Percentiles rank a stretch among this genome's conserved stretches.
These are phyloP conservation scores for Pristionchus fissidentatus DNA, from an alignment of 2,888 invertebrate genomes.

Conservation along the genomic window DNA sequence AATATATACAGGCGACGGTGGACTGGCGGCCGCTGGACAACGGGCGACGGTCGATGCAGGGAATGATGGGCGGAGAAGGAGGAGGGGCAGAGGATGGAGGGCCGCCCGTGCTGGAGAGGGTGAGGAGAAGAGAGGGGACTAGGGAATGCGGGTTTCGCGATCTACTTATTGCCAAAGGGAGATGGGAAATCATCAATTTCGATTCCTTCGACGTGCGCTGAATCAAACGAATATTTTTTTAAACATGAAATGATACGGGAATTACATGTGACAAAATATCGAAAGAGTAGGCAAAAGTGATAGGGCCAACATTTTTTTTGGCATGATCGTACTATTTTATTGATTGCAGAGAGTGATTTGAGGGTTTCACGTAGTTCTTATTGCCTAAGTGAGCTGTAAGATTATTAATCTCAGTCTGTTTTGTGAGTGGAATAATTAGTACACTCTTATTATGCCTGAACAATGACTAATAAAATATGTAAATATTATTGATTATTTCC, in stretches of 20 bases:
- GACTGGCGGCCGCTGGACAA: conserved; percentile 44
- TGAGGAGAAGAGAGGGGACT: neutral
- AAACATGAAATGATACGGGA: too few species aligned
- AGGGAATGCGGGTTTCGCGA: neutral
- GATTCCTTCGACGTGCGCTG: neutral
- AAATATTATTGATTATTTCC: neutral
- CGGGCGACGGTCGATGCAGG: neutral
- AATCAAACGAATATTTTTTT: too few species aligned
- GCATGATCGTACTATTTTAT: too few species aligned
- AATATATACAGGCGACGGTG: conserved; percentile 41
- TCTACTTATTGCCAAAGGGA: neutral
- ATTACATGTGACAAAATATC: too few species aligned
- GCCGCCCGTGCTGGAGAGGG: neutral
- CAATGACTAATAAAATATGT: neutral
- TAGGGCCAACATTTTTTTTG: too few species aligned
- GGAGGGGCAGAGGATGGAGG: neutral
- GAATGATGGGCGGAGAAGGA: neutral
- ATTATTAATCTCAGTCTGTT: too few species aligned
- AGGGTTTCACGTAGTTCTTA: too few species aligned
- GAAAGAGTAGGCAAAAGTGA: too few species aligned
- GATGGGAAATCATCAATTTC: neutral
- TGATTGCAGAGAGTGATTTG: too few species aligned
- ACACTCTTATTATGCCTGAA: too few species aligned
- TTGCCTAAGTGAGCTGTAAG: too few species aligned
- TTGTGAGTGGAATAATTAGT: too few species aligned